Conservation (phyloP, 2,888 invertebrate genomes). For the Tortrix viridana region DNA sequence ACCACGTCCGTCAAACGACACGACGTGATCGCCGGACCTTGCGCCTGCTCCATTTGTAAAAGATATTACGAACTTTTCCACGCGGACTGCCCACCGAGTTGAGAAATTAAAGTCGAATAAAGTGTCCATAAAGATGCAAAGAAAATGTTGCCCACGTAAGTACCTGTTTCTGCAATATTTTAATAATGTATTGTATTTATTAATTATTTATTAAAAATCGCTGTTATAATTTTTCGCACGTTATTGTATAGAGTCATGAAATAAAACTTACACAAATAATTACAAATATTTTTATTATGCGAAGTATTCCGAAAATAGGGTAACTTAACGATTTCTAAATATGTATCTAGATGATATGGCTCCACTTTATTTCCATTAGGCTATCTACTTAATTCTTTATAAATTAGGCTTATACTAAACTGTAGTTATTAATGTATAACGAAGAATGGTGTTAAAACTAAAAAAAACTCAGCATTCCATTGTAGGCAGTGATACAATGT, state of each 20-base stretch:
- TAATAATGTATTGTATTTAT: constrained; percentile 45
- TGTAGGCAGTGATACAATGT: too few species aligned
- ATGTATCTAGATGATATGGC: constrained; percentile 75
- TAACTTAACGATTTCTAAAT: constrained; percentile 74
- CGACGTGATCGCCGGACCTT: constrained; percentile 49
- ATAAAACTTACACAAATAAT: constrained; percentile 59
- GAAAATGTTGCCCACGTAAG: constrained; percentile 20
- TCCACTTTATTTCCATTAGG: constrained; percentile 55
- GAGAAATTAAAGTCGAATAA: not conserved
- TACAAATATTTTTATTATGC: constrained; percentile 54
- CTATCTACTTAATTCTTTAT: constrained; percentile 34
- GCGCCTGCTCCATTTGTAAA: constrained; percentile 73
- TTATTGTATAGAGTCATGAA: constrained; percentile 46
- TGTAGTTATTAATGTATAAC: not conserved
- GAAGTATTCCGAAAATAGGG: constrained; percentile 54
- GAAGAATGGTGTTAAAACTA: too few species aligned
- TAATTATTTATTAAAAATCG: constrained; percentile 43
- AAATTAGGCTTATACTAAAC: constrained; percentile 28
- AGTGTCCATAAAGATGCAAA: not conserved
- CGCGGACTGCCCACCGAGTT: constrained; percentile 20
- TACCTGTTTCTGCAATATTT: constrained; percentile 43
- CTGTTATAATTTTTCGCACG: constrained; percentile 43
- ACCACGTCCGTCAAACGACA: constrained; percentile 26
- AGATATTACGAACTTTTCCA: constrained; percentile 74
- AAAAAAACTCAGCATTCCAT: not conserved